Evolutionary conservation across 1,140 invertebrate genomes (phyloP), one percentile per base, ranked within the genome.

Genomic region (Globodera rostochiensis): DNA sequence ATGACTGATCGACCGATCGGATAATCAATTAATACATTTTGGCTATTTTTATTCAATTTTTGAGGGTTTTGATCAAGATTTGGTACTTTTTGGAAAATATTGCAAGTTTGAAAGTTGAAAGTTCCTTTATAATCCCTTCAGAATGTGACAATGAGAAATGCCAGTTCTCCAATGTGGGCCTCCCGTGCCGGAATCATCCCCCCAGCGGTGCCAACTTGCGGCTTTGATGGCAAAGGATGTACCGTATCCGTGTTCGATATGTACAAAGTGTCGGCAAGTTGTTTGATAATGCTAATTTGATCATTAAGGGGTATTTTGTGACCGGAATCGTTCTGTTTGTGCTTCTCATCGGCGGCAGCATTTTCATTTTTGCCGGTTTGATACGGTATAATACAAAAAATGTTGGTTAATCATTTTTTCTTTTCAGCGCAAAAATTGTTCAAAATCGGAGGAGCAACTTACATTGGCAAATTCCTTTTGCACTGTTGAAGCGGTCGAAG

Each of bases 381-480:
- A 64, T 64, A 15, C 57, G 19, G 57, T 64, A 64, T 36, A 64
- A 15, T 6, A 64, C 57, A 19, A 6, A 64, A 19, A 19, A 15
- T 19, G n/a, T 64, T 19, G 19, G 6, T 19, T 64, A 19, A n/a
- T 46, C 46, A 76, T 83, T 21, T 74, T 36, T 36, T 46, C 25
- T 25, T 71, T 86, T 69, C 53, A 84, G 82, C 70, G 53, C 77
- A 1, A 85, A 82, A 49, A 50, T 64, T 25, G 47, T 67, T 67
- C 86, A 86, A 76, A 84, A 80, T 36, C 84, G 83, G 57, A 53
- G 81, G 6, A 70, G 79, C 53, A 88, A 86, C 67, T 66, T 77
- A n/a, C n/a, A 80, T n/a, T 86, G 86, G 86, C 80, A 87, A 69
- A 80, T 86, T 9, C 80, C 87, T 6, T 86, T 76, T 66, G 15